These are phyloP conservation scores for Epinephelus fuscoguttatus DNA, from an alignment of 2,113 vertebrate genomes.

Conservation along the genomic window DNA sequence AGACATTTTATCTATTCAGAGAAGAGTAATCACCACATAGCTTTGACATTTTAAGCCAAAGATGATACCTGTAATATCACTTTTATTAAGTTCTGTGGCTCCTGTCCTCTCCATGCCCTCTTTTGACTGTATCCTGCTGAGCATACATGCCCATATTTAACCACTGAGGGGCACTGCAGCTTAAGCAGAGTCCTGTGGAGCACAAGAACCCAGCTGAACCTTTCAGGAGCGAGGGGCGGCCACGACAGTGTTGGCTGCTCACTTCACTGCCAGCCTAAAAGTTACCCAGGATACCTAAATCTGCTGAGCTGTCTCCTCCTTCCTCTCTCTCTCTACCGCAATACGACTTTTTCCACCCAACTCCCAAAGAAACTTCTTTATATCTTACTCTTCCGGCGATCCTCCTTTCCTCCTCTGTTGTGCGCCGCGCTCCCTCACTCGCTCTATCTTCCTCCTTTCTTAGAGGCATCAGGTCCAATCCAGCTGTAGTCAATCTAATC, in stretches of 20 bases:
- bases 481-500: slow-evolving; percentile 77
- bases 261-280: slow-evolving; percentile 70
- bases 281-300: slow-evolving; percentile 77
- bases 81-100: not conserved
- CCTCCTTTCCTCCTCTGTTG: slow-evolving; percentile 10
- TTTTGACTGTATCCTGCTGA: not conserved
- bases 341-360: slow-evolving; percentile 71
- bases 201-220: slow-evolving; percentile 57
- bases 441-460: slow-evolving; percentile 55
- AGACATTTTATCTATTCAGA: not conserved
- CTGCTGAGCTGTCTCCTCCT: slow-evolving; percentile 80
- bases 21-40: not conserved
- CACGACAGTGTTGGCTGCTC: slow-evolving; percentile 57
- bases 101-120: slow-evolving; percentile 18
- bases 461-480: slow-evolving; percentile 65
- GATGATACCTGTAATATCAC: not conserved
- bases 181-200: slow-evolving; percentile 41
- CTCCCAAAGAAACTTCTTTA: slow-evolving; percentile 61
- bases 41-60: not conserved
- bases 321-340: slow-evolving; percentile 63
- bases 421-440: slow-evolving; percentile 17
- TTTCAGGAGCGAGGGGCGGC: slow-evolving; percentile 25
- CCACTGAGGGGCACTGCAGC: slow-evolving; percentile 79
- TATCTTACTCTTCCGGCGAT: slow-evolving; percentile 45
- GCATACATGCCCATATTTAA: not conserved